These are phyloP conservation scores for Chrysina gloriosa DNA, from an alignment of 2,888 invertebrate genomes.

Conservation along the genomic window DNA sequence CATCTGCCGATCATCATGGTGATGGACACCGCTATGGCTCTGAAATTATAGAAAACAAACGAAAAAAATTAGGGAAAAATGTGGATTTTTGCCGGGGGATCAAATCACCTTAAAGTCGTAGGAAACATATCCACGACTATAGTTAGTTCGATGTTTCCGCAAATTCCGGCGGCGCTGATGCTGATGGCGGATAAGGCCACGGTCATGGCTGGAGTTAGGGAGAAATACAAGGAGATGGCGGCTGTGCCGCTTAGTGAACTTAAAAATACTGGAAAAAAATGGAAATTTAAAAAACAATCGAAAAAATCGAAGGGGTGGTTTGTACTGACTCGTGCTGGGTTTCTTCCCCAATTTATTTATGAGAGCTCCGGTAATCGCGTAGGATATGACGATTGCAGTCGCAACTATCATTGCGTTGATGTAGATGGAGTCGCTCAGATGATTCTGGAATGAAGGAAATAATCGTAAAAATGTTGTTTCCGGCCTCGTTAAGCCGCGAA, in stretches of 20 bases:
- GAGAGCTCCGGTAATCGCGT: slow-evolving; percentile 70
- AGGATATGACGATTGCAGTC: slow-evolving; percentile 72
- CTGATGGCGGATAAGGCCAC: slow-evolving; percentile 69
- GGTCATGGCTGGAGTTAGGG: slow-evolving; percentile 67
- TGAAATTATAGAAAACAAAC: background rate
- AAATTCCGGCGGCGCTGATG: slow-evolving; percentile 68
- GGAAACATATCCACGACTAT: slow-evolving; percentile 75
- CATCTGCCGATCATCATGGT: slow-evolving; percentile 78
- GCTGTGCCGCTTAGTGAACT: slow-evolving; percentile 65
- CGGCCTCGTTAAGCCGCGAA: no score
- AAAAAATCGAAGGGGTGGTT: no score
- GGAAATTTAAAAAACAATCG: no score
- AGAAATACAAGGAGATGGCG: slow-evolving; percentile 70
- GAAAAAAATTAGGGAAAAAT: background rate
- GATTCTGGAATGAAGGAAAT: slow-evolving; percentile 55
- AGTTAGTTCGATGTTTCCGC: slow-evolving; percentile 72
- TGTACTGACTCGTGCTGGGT: slow-evolving; percentile 66
- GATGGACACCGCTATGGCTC: slow-evolving; percentile 70
- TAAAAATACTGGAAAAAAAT: slow-evolving; percentile 54
- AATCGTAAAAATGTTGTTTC: background rate
- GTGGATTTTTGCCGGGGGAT: background rate
- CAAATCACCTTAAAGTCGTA: slow-evolving; percentile 71
- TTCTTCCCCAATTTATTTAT: slow-evolving; percentile 69
- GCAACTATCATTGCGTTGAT: slow-evolving; percentile 78
- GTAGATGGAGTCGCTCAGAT: slow-evolving; percentile 67